Conservation (phyloP, 2,888 invertebrate species). For the Megaustenia siamemsis region DNA sequence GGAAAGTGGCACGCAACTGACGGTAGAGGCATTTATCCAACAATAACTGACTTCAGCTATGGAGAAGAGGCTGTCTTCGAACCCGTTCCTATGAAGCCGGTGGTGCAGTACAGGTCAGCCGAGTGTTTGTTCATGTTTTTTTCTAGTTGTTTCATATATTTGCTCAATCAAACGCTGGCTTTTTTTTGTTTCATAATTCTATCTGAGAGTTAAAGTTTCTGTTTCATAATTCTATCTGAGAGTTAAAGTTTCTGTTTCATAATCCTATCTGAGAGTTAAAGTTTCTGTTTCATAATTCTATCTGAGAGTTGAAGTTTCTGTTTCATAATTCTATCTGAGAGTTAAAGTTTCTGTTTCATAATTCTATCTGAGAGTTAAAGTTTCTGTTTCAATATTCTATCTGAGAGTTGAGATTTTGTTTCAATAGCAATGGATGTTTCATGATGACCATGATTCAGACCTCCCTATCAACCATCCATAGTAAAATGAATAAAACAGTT, state of each 20-base stretch:
- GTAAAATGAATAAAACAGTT: too few species aligned
- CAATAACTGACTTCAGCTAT: conserved; percentile 71
- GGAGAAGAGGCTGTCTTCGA: conserved; percentile 72
- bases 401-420: too few species aligned
- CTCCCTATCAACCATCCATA: too few species aligned
- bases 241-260: too few species aligned
- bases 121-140: background rate
- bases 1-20: conserved; percentile 75
- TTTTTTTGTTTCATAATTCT: too few species aligned
- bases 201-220: too few species aligned
- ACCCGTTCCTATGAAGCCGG: conserved; percentile 74
- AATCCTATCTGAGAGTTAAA: background rate
- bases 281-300: background rate
- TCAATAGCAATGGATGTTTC: too few species aligned
- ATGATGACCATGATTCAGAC: too few species aligned
- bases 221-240: too few species aligned
- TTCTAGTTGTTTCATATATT: background rate
- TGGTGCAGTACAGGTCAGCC: conserved; percentile 72
- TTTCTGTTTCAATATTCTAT: too few species aligned
- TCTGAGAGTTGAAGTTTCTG: background rate
- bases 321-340: background rate
- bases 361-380: too few species aligned
- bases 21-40: conserved; percentile 73
- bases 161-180: background rate
- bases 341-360: too few species aligned